Percentiles rank a stretch among this genome's conserved stretches.
Evolutionary conservation across 1,140 invertebrate genomes (phyloP).

Genomic region (Pachypeltis micranthus): DNA sequence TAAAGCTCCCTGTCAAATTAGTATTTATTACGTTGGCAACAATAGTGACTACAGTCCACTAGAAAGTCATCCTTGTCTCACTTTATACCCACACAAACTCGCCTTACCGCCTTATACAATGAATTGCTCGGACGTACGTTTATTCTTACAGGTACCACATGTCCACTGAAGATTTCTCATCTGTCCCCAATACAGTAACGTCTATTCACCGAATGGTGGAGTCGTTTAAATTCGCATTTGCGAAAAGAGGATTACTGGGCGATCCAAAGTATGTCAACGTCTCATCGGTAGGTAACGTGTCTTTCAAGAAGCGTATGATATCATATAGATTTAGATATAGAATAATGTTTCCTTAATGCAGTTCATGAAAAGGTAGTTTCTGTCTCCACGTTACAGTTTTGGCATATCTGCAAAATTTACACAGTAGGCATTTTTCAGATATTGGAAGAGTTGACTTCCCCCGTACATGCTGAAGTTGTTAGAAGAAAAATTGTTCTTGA

Average conservation of each 20-base stretch:
- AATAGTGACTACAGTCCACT: too few relatives aligned
- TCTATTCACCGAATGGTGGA: conserved; percentile 83
- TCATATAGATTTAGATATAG: too few relatives aligned
- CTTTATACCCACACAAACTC: too few relatives aligned
- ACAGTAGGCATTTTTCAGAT: too few relatives aligned
- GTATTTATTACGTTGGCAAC: too few relatives aligned
- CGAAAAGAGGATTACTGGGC: conserved; percentile 66
- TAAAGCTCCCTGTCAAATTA: too few relatives aligned
- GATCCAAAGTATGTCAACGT: conserved; percentile 67
- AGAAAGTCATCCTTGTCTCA: too few relatives aligned
- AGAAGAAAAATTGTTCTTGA: conserved; percentile 51
- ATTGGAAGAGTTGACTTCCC: conserved; percentile 41
- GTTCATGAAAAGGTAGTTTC: too few relatives aligned
- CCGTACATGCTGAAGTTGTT: conserved; percentile 38
- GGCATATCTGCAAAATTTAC: too few relatives aligned
- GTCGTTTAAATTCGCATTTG: conserved; percentile 85
- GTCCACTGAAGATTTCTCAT: conserved; percentile 36
- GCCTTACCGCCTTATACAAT: too few relatives aligned
- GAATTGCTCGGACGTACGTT: too few relatives aligned
- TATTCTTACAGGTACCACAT: conserved; percentile 48
- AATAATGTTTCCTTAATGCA: conserved; percentile 3
- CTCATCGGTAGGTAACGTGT: conserved; percentile 38
- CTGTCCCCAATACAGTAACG: conserved; percentile 40
- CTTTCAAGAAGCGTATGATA: neutral
- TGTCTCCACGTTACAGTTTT: too few relatives aligned